Base-by-base conservation (phyloP, 1,140 invertebrate genomes). In the Drosophila lini region DNA sequence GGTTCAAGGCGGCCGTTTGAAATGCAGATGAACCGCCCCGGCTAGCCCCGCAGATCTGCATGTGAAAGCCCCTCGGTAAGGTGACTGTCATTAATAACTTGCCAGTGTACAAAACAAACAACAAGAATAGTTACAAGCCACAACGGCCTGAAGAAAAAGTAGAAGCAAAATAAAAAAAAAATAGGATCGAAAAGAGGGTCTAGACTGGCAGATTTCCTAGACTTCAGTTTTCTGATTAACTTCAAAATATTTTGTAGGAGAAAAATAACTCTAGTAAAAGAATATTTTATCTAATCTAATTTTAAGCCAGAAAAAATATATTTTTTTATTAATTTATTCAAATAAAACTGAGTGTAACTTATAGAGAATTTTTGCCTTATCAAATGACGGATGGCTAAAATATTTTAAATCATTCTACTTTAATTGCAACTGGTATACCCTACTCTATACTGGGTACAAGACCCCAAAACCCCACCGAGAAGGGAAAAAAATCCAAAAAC, bases 61-160 rank as follows among this genome's bases (percentile, higher is more conserved):
- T 80, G 63, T 85, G 81, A 84, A 85, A 84, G 81, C 56, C 67
- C 5, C 32, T 71, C 38, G 15, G 25, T 53, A 50, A 83, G 80
- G 80, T 77, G 84, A 77, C 77, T 86, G 76, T 83, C 83, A 88
- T 88, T 89, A 88, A 88, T 88, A 88, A 88, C 83, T 83, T 81
- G 74, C 50, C 38, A 73, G 73, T 52, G 19, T 68, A 77, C 50
- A 15, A 3, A 82, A 78, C 75, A 78, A 64, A 71, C 44, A 68
- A 71, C 53, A 16, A 48, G 68, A 80, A 64, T 61, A 28, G 69
- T 61, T 74, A 62, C 70, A 44, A 56, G 6, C n/a, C 56, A 50
- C 50, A 58, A 61, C 55, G 31, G 9, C 31, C 52, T 48, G 5
- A 63, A 57, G 34, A 55, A 34, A 45, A 22, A 55, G 65, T 8